A percentile compares a stretch with the other conserved stretches of the same genome.
Conservation (phyloP, 2,888 invertebrate species). For the Tribolium freemani region DNA sequence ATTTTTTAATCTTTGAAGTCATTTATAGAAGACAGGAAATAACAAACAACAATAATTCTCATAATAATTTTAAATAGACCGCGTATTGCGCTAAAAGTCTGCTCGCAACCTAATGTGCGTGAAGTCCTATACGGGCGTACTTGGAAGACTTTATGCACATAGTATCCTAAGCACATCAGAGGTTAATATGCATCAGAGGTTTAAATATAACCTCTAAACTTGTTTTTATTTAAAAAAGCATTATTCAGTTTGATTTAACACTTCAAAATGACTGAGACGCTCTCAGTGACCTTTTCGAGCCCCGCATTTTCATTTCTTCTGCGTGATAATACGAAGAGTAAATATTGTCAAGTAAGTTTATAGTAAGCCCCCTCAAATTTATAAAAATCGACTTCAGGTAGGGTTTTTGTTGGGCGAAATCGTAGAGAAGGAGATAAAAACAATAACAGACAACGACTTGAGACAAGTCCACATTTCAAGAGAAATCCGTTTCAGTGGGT, state of each 20-base stretch:
- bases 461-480: slow-evolving; percentile 74
- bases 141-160: background rate
- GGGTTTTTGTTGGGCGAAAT: slow-evolving; percentile 79
- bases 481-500: slow-evolving; percentile 74
- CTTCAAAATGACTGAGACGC: slow-evolving; percentile 57
- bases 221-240: too few species aligned
- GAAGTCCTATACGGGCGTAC: too few species aligned
- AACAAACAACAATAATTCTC: too few species aligned
- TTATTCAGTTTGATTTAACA: background rate
- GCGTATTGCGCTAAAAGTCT: too few species aligned
- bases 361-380: slow-evolving; percentile 3
- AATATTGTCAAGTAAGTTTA: slow-evolving; percentile 72
- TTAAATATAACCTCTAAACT: background rate
- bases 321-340: slow-evolving; percentile 76
- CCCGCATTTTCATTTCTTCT: slow-evolving; percentile 78
- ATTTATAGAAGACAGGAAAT: too few species aligned
- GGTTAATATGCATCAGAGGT: too few species aligned
- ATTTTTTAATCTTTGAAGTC: too few species aligned
- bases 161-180: background rate
- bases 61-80: too few species aligned
- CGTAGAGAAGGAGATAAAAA: slow-evolving; percentile 75
- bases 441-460: slow-evolving; percentile 78
- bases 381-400: slow-evolving; percentile 64
- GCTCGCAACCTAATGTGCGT: too few species aligned
- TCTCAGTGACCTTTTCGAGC: slow-evolving; percentile 67